Evolutionary conservation across 1,140 invertebrate species (phyloP), one percentile per base, ranked within the genome.

Genomic region (Hestina assimilis): DNA sequence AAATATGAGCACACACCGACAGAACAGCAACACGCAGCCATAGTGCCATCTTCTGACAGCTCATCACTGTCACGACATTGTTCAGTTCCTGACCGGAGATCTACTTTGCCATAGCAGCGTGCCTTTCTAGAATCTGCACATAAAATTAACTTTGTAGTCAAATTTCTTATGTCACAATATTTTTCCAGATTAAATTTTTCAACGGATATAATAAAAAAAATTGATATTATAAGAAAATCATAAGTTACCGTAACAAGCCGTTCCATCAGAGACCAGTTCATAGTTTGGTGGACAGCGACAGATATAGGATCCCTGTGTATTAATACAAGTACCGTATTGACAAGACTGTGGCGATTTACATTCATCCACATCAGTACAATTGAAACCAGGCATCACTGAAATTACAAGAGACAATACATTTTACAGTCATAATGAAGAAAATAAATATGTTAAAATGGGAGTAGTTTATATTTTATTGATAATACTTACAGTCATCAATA

Each of bases 11-110:
- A 69, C 81, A 63, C 8, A 87, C 83, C 96, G 11, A 96, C 91
- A 40, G 94, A 95, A 81, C 96, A 97, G 75, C 96, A 97, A 73
- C 96, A 97, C 0, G 94, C 93, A 0, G 95, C 92, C 80, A 93
- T 93, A 0, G 94, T 94, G 1, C 96, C 92, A 59, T 94, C 77
- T 91, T 91, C 82, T 83, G 92, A 90, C 1, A 90, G 76, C 21
- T 90, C 83, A 15, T 87, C 81, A 19, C 80, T 71, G 62, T 91
- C 91, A 11, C 86, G 75, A 65, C 69, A 86, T 50, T 65, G 81
- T 66, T 75, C 83, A 59, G 63, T 79, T 47, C 69, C 83, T 26
- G 67, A 88, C 56, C 71, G 91, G 83, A 54, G 91, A 87, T 76
- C 93, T 83, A 75, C 94, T 74, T 77, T 75, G n/a, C 73, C 72